Percentiles rank a stretch among this genome's conserved stretches.
Evolutionary conservation across 2,797 vertebrate genomes (phyloP).

Genomic region (Pyrocephalus nanus): DNA sequence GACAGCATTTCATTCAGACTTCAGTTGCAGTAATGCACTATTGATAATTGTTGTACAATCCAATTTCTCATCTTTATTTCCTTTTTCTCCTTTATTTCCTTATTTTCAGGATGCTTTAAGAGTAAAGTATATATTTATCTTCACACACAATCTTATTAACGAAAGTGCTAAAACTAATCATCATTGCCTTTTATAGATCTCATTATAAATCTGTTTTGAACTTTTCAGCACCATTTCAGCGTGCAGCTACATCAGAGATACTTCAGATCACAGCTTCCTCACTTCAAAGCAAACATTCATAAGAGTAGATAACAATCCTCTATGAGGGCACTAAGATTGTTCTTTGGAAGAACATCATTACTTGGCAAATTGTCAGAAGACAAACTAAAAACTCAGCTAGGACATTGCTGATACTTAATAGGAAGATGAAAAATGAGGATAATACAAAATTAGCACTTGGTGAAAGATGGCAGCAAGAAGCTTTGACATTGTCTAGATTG

Average conservation of each 20-base stretch:
- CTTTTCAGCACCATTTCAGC: not conserved
- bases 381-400: not conserved
- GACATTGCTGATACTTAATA: not conserved
- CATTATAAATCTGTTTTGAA: constrained; percentile 12
- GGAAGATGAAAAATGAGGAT: not conserved
- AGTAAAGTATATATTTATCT: not conserved
- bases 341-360: not conserved
- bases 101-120: not conserved
- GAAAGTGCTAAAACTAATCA: not conserved
- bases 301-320: not conserved
- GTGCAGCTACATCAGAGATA: not conserved
- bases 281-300: not conserved
- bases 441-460: not conserved
- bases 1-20: not conserved
- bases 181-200: not conserved
- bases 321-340: not conserved
- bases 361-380: not conserved
- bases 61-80: constrained; percentile 21
- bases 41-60: constrained; percentile 14
- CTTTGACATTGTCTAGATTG: not conserved
- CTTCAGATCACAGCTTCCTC: not conserved
- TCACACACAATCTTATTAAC: not conserved
- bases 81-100: constrained; percentile 20
- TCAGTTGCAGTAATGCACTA: constrained; percentile 3
- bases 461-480: not conserved